Conservation (phyloP, 2,888 invertebrate genomes). For the Branchellion lobata region DNA sequence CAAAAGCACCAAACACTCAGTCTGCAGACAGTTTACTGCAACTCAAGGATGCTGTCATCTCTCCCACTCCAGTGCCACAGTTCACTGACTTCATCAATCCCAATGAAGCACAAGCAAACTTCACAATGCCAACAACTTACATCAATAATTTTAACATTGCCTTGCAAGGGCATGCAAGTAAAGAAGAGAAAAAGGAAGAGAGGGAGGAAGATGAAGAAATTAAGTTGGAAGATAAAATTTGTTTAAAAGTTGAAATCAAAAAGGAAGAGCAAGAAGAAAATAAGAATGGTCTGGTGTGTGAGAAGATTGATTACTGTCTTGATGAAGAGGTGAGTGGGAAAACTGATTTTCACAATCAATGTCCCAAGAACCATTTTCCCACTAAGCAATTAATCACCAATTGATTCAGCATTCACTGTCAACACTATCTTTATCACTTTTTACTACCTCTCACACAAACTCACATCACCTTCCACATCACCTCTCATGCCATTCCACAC, state of each 20-base stretch:
- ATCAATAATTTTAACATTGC: neutral
- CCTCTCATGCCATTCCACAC: too few relatives aligned
- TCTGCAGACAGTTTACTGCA: neutral
- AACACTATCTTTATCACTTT: too few relatives aligned
- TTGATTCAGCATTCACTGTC: too few relatives aligned
- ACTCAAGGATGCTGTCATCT: neutral
- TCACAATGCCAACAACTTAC: neutral
- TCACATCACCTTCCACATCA: too few relatives aligned
- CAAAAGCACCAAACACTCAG: neutral
- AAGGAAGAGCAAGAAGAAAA: neutral
- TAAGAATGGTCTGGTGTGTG: slow-evolving; percentile 66
- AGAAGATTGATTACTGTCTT: slow-evolving; percentile 90
- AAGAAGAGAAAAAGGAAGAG: too few relatives aligned
- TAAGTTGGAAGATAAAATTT: neutral
- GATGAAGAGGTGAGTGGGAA: slow-evolving; percentile 78
- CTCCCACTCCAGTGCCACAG: neutral
- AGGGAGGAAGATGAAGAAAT: neutral
- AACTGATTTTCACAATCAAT: neutral
- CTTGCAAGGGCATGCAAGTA: neutral
- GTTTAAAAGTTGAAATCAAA: neutral
- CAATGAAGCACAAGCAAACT: neutral
- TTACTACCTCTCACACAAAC: too few relatives aligned
- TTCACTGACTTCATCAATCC: neutral
- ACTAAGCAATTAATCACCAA: neutral
- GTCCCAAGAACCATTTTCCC: neutral